Base-by-base conservation (phyloP, 2,888 invertebrate species). In the Pegoplata infirma region DNA sequence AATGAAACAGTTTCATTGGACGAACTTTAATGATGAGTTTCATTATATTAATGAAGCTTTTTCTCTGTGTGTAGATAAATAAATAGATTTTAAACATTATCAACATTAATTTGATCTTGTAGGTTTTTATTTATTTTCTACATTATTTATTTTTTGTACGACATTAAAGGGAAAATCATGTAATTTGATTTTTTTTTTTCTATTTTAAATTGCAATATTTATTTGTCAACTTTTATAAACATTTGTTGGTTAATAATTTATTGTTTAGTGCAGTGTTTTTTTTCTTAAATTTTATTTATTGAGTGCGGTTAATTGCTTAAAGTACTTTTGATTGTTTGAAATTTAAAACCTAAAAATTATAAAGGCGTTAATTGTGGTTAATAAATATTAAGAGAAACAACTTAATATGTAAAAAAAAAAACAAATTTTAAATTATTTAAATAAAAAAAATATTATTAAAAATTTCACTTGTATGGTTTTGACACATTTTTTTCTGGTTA, bases 351-450 rank as follows among this genome's bases (percentile, higher is more conserved):
- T 46, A 28, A 58, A 44, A 46, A 14, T 53, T 77, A 68, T 69
- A 69, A 23, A 71, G 69, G 58, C 69, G 74, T 78, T 78, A 68
- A 68, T 75, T 75, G 75, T 75, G 67, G 74, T 61, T 67, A 55
- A 67, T 67, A 47, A 55, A 61, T 56, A 44, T 75, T 17, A n/a
- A 59, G 63, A 55, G 49, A 63, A 68, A 68, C 36, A 53, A 32
- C 17, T 59, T 19, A 61, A 61, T 55, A 17, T 2, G n/a, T n/a
- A n/a, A n/a, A n/a, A n/a, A n/a, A n/a, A n/a, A n/a, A n/a, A n/a
- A n/a, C n/a, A n/a, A n/a, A n/a, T n/a, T 5, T 25, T 25, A 12
- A 40, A n/a, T 40, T 12, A 40, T 40, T 3, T 12, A 40, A 40
- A 40, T 4, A 12, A 36, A 40, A 17, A 23, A 55, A 64, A 64